A percentile compares a stretch with the other conserved stretches of the same genome.
phyloP scores from a whole-genome alignment of 2,113 vertebrate genomes.

The Sinocyclocheilus maitianheensis region DNA sequence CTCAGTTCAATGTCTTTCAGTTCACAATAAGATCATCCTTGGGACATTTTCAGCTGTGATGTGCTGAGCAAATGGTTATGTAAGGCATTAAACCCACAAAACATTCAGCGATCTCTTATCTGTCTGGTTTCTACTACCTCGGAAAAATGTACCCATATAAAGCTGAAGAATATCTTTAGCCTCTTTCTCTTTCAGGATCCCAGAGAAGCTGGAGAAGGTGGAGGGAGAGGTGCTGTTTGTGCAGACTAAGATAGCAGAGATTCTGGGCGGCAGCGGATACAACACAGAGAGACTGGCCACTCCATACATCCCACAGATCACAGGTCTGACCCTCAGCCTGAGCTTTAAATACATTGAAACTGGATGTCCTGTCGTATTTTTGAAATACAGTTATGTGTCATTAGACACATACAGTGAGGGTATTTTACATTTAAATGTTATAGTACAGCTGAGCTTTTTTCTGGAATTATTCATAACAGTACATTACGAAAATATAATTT shows the following conservation, averaged over 20 bases:
- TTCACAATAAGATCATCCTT: not conserved
- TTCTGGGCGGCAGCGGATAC: constrained; percentile 85
- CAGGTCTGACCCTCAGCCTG: constrained; percentile 71
- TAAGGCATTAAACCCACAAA: not conserved
- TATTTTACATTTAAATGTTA: not conserved
- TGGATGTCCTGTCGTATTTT: not conserved
- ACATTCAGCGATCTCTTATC: not conserved
- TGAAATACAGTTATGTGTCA: not conserved
- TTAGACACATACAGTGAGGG: not conserved
- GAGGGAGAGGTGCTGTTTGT: constrained; percentile 79
- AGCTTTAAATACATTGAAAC: not conserved
- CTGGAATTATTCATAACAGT: not conserved
- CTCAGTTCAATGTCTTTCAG: not conserved
- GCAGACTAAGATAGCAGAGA: constrained; percentile 84
- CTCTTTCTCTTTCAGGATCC: constrained; percentile 67
- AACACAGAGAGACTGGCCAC: constrained; percentile 81
- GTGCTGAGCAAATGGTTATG: not conserved
- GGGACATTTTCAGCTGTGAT: not conserved
- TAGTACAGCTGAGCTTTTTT: not conserved
- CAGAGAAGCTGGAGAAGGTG: constrained; percentile 74
- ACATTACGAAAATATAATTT: not conserved
- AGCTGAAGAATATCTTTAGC: not conserved
- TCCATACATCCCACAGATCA: constrained; percentile 85
- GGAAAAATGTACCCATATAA: not conserved
- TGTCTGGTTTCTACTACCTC: not conserved